phyloP scores from a whole-genome alignment of 2,113 vertebrate species.

The Machaerirhynchus nigripectus region DNA sequence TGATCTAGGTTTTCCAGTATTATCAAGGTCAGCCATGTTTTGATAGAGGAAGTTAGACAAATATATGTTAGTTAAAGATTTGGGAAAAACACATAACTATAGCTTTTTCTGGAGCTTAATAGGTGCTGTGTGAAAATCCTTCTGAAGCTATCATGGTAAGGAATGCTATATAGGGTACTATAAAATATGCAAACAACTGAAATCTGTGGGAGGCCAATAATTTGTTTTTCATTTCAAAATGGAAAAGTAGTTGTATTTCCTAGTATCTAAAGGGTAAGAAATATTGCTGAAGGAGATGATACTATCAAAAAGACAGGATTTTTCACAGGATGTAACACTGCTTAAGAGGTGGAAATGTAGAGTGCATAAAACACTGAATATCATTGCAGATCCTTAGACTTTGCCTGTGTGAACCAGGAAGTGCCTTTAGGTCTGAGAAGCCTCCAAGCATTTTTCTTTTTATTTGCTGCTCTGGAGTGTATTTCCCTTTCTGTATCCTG shows the following conservation, averaged over 20 bases:
- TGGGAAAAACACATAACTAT: rapidly evolving
- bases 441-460: not conserved
- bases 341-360: not conserved
- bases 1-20: not conserved
- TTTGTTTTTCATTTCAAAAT: not conserved
- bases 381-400: not conserved
- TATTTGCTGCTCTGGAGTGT: not conserved
- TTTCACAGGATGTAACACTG: not conserved
- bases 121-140: not conserved
- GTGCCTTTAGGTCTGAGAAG: not conserved
- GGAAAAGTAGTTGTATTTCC: not conserved
- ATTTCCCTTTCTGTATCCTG: not conserved
- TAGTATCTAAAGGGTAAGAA: not conserved
- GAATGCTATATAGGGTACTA: not conserved
- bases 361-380: not conserved
- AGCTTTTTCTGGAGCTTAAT: not conserved
- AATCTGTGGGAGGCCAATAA: not conserved
- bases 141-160: not conserved
- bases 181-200: not conserved
- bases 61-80: not conserved
- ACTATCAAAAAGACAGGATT: not conserved
- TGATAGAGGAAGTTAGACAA: not conserved
- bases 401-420: rapidly evolving
- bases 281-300: not conserved
- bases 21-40: not conserved